phyloP scores from a whole-genome alignment of 2,797 vertebrate genomes.

The Nannoperca obscura region DNA sequence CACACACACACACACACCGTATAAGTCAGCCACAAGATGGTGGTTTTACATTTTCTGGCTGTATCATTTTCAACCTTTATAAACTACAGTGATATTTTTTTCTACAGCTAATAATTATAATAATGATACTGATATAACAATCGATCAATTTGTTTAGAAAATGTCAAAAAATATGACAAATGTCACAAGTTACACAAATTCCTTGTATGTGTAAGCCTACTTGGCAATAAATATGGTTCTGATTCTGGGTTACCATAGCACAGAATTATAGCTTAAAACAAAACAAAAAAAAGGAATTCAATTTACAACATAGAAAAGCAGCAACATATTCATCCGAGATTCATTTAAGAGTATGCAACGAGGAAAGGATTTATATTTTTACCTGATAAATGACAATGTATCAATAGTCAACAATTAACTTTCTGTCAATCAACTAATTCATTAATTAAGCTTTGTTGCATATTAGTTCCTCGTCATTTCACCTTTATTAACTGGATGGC shows the following conservation, averaged over 20 bases:
- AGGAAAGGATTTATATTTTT: neutral
- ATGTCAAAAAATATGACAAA: neutral
- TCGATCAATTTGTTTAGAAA: neutral
- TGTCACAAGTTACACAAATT: too few relatives aligned
- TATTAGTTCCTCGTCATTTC: neutral
- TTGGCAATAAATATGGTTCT: too few relatives aligned
- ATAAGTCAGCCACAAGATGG: neutral
- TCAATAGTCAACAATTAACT: neutral
- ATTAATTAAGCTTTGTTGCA: neutral
- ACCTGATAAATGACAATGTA: neutral
- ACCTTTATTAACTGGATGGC: neutral
- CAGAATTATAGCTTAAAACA: neutral
- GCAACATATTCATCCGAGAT: neutral
- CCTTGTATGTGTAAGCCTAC: too few relatives aligned
- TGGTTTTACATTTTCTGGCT: neutral
- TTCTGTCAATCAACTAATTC: neutral
- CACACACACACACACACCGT: slow-evolving; percentile 8
- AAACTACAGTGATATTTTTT: slow-evolving; percentile 1
- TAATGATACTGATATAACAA: neutral
- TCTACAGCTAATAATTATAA: neutral
- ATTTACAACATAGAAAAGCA: too few relatives aligned
- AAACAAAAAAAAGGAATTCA: neutral
- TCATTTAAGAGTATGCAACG: neutral
- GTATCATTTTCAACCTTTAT: slow-evolving; percentile 21
- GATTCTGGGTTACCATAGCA: too few relatives aligned